A percentile compares a stretch with the other conserved stretches of the same genome.
phyloP scores from a whole-genome alignment of 2,888 invertebrate genomes.

The Lasius platythorax region DNA sequence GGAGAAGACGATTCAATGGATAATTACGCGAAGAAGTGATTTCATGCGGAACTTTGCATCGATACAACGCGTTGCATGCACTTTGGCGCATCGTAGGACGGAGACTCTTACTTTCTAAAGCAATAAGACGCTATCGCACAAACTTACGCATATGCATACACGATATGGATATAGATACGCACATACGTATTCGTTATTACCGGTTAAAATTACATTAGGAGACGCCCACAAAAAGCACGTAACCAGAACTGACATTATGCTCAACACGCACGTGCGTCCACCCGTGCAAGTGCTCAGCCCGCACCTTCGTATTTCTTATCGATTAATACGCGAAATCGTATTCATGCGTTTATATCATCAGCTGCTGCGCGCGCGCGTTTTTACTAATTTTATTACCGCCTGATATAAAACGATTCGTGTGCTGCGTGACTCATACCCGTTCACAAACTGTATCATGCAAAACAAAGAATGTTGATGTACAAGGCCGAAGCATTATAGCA shows the following conservation, averaged over 20 bases:
- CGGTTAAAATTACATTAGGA: slow-evolving; percentile 6
- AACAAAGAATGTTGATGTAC: slow-evolving; percentile 20
- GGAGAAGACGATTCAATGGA: slow-evolving; percentile 45
- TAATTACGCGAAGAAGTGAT: slow-evolving; percentile 14
- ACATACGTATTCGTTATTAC: not conserved
- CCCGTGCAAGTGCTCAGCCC: not conserved
- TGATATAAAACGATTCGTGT: slow-evolving; percentile 29
- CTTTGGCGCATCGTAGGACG: slow-evolving; percentile 58
- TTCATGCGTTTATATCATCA: not conserved
- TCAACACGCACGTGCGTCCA: slow-evolving; percentile 16
- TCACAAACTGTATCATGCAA: not conserved
- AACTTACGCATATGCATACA: slow-evolving; percentile 25
- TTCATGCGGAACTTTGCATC: slow-evolving; percentile 33
- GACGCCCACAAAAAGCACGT: slow-evolving; percentile 54
- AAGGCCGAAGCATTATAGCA: slow-evolving; percentile 9
- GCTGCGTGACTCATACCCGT: slow-evolving; percentile 30
- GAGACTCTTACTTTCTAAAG: slow-evolving; percentile 80
- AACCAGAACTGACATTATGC: slow-evolving; percentile 36
- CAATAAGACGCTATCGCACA: slow-evolving; percentile 63
- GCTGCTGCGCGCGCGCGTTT: not conserved
- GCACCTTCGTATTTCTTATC: slow-evolving; percentile 5
- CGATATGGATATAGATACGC: not conserved
- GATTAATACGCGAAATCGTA: slow-evolving; percentile 40
- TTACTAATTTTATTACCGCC: slow-evolving; percentile 38
- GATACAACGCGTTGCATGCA: slow-evolving; percentile 50